A percentile compares a stretch with the other conserved stretches of the same genome.
phyloP scores from a whole-genome alignment of 2,888 invertebrate genomes.

The Antheraea yamamai region DNA sequence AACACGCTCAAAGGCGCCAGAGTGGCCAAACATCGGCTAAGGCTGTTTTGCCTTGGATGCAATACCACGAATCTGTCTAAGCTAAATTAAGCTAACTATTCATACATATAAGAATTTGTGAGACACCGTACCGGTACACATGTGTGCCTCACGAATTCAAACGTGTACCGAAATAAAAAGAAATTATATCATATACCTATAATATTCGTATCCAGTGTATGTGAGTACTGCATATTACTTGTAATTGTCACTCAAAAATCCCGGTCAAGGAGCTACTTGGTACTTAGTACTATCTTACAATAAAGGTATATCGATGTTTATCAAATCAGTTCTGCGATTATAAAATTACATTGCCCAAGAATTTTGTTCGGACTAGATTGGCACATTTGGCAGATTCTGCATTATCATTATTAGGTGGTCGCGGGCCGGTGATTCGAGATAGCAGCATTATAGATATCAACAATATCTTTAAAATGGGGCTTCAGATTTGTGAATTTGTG shows the following conservation, averaged over 20 bases:
- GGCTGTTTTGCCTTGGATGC: no score
- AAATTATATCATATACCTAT: background rate
- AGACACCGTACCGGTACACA: no score
- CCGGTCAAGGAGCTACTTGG: slow-evolving; percentile 49
- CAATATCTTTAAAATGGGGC: background rate
- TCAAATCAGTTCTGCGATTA: slow-evolving; percentile 29
- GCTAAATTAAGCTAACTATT: no score
- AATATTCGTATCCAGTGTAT: background rate
- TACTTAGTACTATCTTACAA: slow-evolving; percentile 34
- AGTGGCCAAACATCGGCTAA: no score
- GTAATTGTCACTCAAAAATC: slow-evolving; percentile 33
- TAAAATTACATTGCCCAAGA: slow-evolving; percentile 31
- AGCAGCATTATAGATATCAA: slow-evolving; percentile 1
- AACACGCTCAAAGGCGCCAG: no score
- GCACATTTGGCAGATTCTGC: slow-evolving; percentile 10
- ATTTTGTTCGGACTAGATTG: slow-evolving; percentile 28
- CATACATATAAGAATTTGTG: no score
- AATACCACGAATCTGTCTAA: no score
- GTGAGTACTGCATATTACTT: slow-evolving; percentile 11
- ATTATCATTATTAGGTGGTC: slow-evolving; percentile 16
- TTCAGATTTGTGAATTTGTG: background rate
- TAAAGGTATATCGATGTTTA: slow-evolving; percentile 27
- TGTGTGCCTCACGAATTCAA: no score
- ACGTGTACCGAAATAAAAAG: background rate
- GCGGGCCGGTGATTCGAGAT: slow-evolving; percentile 21